These are phyloP conservation scores for Fragum sueziense DNA, from an alignment of 2,888 invertebrate species.

Conservation along the genomic window DNA sequence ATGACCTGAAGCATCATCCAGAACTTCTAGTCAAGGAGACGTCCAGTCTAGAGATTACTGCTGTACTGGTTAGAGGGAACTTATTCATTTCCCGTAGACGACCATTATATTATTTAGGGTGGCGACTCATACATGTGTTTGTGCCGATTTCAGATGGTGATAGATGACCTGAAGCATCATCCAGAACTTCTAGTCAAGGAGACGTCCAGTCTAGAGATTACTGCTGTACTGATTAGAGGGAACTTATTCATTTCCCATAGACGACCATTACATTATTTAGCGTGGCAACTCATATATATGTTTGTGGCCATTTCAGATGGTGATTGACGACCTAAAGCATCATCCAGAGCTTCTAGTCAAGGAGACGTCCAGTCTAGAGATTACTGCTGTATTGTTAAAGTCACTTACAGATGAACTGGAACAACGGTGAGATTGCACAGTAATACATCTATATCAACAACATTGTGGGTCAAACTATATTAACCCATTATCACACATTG, in stretches of 20 bases:
- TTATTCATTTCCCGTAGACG: too few species aligned
- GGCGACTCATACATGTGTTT: too few species aligned
- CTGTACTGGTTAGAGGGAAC: too few species aligned
- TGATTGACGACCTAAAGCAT: constrained; percentile 60
- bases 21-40: constrained; percentile 61
- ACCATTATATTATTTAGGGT: too few species aligned
- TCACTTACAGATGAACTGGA: constrained; percentile 59
- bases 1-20: constrained; percentile 62
- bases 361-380: constrained; percentile 55
- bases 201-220: constrained; percentile 58
- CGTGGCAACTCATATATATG: too few species aligned
- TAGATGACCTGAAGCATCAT: constrained; percentile 62
- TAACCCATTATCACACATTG: too few species aligned
- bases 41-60: constrained; percentile 57
- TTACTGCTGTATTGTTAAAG: constrained; percentile 61
- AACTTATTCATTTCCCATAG: too few species aligned
- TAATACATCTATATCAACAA: too few species aligned
- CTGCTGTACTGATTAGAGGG: constrained; percentile 63
- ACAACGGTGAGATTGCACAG: too few species aligned
- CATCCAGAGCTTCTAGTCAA: constrained; percentile 63
- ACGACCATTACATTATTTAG: too few species aligned
- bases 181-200: constrained; percentile 59
- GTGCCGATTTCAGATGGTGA: constrained; percentile 64
- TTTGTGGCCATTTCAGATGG: constrained; percentile 56
- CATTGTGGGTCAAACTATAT: too few species aligned